Base-by-base conservation (phyloP, 2,797 vertebrate species). In the Enteromius unitaeniatus region DNA sequence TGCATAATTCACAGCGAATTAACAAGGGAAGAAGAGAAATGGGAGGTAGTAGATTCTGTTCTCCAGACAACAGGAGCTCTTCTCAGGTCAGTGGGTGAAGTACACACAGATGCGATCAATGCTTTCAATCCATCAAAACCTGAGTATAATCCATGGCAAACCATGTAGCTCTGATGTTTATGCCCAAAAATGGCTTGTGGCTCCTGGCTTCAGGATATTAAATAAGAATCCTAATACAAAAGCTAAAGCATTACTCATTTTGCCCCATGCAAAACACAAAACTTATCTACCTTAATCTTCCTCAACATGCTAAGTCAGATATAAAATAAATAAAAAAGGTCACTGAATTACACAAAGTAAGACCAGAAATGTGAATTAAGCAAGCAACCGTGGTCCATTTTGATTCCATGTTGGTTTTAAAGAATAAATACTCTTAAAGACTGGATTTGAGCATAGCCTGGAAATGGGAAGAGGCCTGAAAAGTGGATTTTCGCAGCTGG, bases 1-100 rank as follows among this genome's bases (percentile, higher is more conserved):
- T 86, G 73, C 74, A 79, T 83, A 62, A 89, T 87, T 78, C 76
- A 87, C 60, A 42, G 49, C 37, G 72, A 42, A 68, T 67, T 73
- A 76, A 47, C 47, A 3, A n/a, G 76, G 69, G 75, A 67, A 65
- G 80, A 58, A 67, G 58, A 78, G 49, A 69, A 58, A 19, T 9
- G 60, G 67, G 34, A 49, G 31, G 64, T 17, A 11, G 45, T 11
- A 49, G 78, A 77, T 68, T 74, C 28, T 49, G 42, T 74, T 82
- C 74, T 82, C 60, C 37, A 81, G 80, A 82, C 58, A 14, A 73
- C 40, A 28, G 11, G 19, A 58, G 49, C 42, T 49, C 69, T 58
- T 80, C 67, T 84, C 76, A 72, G 87, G 85, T 88, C 87, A 87
- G 51, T 85, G 81, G 87, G 81, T 85, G 80, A 87, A 74, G 72